Percentiles rank a stretch among this genome's conserved stretches.
Evolutionary conservation across 2,888 invertebrate genomes (phyloP).

Genomic region (Idaea biselata): DNA sequence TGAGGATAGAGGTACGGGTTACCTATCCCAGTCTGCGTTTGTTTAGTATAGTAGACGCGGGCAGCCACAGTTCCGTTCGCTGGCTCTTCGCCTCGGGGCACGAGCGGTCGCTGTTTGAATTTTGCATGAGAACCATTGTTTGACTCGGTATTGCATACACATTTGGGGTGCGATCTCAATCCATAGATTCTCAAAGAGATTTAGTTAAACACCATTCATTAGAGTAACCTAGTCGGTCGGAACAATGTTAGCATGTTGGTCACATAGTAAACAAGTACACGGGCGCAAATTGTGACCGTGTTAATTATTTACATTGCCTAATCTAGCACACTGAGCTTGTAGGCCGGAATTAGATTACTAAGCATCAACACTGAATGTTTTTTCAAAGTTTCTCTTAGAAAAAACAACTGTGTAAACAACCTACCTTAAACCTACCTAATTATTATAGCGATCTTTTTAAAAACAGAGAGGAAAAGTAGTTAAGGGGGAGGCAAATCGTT

Average conservation of each 20-base stretch:
- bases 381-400: neutral
- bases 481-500: neutral
- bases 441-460: neutral
- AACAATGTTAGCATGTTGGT: conserved; percentile 19
- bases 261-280: conserved; percentile 11
- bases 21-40: too few species aligned
- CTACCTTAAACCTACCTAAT: neutral
- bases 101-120: conserved; percentile 53
- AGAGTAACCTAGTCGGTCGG: conserved; percentile 12
- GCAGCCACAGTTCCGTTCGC: conserved; percentile 45
- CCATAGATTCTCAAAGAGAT: conserved; percentile 22
- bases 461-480: neutral
- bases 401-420: neutral
- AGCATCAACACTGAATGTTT: neutral
- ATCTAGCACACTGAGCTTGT: neutral
- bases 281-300: conserved; percentile 18
- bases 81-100: conserved; percentile 39
- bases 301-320: conserved; percentile 11
- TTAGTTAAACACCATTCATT: conserved; percentile 27
- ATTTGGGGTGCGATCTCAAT: neutral
- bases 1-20: neutral
- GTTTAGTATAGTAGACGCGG: conserved; percentile 43
- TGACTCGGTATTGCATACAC: conserved; percentile 29
- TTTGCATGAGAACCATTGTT: conserved; percentile 66
- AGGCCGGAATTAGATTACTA: neutral